Evolutionary conservation across 2,888 invertebrate species (phyloP).

Genomic region (Neuroscelio doddi): DNA sequence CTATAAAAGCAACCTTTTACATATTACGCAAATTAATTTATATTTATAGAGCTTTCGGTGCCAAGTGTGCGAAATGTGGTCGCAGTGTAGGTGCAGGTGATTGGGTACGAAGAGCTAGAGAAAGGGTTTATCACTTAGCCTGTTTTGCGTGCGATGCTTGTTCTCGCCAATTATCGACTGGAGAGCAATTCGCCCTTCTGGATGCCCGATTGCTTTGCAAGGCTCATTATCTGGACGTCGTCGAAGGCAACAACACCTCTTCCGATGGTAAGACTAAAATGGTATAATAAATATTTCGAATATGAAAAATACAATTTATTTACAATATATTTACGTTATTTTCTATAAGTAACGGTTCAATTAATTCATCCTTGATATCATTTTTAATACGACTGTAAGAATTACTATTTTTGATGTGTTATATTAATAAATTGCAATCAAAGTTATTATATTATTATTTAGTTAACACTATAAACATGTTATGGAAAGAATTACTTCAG

Average conservation of each 20-base stretch:
- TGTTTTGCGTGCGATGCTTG: conserved; percentile 99
- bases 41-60: conserved; percentile 90
- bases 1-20: too few species aligned
- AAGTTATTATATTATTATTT: too few species aligned
- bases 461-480: too few species aligned
- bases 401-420: too few species aligned
- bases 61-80: conserved; percentile 96
- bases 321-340: too few species aligned
- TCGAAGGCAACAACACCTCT: conserved; percentile 89
- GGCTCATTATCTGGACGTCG: conserved; percentile 93
- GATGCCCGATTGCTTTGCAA: conserved; percentile 95
- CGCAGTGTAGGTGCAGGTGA: conserved; percentile 95
- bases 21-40: background rate
- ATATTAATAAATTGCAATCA: too few species aligned
- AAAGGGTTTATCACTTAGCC: conserved; percentile 97
- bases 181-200: conserved; percentile 97
- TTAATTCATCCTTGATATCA: too few species aligned
- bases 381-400: too few species aligned
- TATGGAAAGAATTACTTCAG: too few species aligned
- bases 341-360: too few species aligned
- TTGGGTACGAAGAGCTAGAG: conserved; percentile 97
- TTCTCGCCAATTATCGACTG: conserved; percentile 92
- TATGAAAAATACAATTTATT: too few species aligned
- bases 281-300: too few species aligned
- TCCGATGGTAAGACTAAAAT: conserved; percentile 73